phyloP scores from a whole-genome alignment of 2,797 vertebrate species.

The Melanotaenia maccullochi region DNA sequence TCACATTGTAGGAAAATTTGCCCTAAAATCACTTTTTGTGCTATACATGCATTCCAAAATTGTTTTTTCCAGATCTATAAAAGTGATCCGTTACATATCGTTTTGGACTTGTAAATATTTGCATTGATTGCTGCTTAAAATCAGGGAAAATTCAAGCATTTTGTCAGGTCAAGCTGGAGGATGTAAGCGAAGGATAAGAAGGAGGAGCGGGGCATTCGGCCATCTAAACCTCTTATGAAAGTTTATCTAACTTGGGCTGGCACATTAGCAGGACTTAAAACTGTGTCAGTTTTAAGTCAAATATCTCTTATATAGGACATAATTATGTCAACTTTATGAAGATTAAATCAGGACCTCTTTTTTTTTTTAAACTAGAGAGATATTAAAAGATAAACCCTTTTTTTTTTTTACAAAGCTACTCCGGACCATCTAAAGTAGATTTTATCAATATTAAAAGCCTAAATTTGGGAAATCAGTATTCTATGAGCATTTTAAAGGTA shows the following conservation, averaged over 20 bases:
- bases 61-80: conserved; percentile 40
- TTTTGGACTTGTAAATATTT: conserved; percentile 1
- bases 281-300: conserved; percentile 18
- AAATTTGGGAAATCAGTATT: background rate
- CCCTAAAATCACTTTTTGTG: conserved; percentile 25
- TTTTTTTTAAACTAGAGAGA: background rate
- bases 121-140: conserved; percentile 21
- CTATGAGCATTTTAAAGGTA: too few relatives aligned
- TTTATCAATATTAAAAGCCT: background rate
- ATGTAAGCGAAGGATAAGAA: background rate
- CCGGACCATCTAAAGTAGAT: background rate
- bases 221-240: background rate
- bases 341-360: background rate
- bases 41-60: conserved; percentile 27
- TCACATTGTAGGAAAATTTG: conserved; percentile 44
- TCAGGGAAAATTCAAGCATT: background rate
- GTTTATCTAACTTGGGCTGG: background rate
- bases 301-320: conserved; percentile 3
- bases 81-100: conserved; percentile 15
- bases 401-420: background rate
- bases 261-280: conserved; percentile 28
- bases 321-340: background rate
- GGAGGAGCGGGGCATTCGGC: background rate
- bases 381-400: background rate
- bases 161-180: background rate